Evolutionary conservation across 2,888 invertebrate species (phyloP), one percentile per base, ranked within the genome.

Genomic region (Cheilosia vulpina): DNA sequence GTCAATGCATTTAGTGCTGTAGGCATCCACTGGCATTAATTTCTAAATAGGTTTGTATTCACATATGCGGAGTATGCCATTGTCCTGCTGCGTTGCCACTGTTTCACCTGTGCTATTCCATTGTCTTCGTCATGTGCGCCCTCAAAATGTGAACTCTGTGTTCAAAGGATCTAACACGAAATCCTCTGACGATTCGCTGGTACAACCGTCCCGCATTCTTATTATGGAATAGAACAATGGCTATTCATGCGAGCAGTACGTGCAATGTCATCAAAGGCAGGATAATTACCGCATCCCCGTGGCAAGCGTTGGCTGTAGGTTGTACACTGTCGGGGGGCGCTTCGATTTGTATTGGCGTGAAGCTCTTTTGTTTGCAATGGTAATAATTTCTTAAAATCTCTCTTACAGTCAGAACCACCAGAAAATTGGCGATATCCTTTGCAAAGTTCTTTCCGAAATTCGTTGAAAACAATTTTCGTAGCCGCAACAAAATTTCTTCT

Each of bases 91-190:
- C 11, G 38, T 38, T 47, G 47, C 19, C 17, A 19, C 17, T 69
- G 24, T 66, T 62, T 58, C 31, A 60, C 71, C 69, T 75, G 79
- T 55, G 53, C 19, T 21, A 53, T 58, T 68, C 21, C 38, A 77
- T 81, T 85, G 81, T 81, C 55, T 60, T 45, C 50, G 68, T 76
- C 85, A 85, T 76, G 81, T 77, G 57, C 72, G 76, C 76, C 81
- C 71, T 85, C 71, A 77, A 81, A 81, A 76, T 77, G 62, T 85
- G 71, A 85, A 76, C 71, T 69, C n/a, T 60, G 71, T 57, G 80
- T 85, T 79, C 65, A 75, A 58, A 57, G 79, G 75, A 84, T 84
- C 65, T 75, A 69, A 55, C 79, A 80, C 75, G 81, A 72, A 55
- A 58, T 52, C 3, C 47, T 52, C 38, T 81, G 69, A 53, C 21